phyloP scores from a whole-genome alignment of 64 coral and sea anemone species.

The Astreopora myriophthalma region DNA sequence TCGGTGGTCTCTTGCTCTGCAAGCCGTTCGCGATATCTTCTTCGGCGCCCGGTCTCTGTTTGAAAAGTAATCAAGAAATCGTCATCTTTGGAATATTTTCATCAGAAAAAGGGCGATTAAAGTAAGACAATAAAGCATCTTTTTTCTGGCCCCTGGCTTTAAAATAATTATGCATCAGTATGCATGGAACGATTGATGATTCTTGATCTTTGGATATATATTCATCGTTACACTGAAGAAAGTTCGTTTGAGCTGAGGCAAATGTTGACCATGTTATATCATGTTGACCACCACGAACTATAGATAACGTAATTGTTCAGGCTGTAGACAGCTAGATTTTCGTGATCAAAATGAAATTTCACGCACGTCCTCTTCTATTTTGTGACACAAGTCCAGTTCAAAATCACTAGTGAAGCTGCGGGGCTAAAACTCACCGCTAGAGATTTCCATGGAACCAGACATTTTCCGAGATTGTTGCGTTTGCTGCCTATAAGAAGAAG shows the following conservation, averaged over 20 bases:
- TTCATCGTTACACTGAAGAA: not conserved
- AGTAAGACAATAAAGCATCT: not conserved
- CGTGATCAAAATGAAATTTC: not conserved
- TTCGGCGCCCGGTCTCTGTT: slow-evolving; percentile 18
- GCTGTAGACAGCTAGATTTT: slow-evolving; percentile 13
- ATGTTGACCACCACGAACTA: not conserved
- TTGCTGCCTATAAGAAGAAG: not conserved
- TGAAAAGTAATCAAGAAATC: not conserved
- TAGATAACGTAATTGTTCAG: not conserved
- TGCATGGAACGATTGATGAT: not conserved
- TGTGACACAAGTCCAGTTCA: not conserved
- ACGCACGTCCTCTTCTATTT: not conserved
- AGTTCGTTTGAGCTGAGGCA: not conserved
- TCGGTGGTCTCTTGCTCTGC: not conserved
- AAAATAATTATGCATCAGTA: not conserved
- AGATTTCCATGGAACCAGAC: not conserved
- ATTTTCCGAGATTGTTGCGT: not conserved
- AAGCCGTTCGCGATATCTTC: not conserved
- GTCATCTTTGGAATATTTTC: not conserved
- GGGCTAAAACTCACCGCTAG: slow-evolving; percentile 26
- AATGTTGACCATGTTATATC: not conserved
- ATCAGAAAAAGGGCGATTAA: not conserved
- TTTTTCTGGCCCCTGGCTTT: not conserved
- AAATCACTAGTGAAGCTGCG: too few species aligned
- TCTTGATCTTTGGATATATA: too few species aligned